Evolutionary conservation across 2,888 invertebrate genomes (phyloP).

Genomic region (Ophonus ardosiacus): DNA sequence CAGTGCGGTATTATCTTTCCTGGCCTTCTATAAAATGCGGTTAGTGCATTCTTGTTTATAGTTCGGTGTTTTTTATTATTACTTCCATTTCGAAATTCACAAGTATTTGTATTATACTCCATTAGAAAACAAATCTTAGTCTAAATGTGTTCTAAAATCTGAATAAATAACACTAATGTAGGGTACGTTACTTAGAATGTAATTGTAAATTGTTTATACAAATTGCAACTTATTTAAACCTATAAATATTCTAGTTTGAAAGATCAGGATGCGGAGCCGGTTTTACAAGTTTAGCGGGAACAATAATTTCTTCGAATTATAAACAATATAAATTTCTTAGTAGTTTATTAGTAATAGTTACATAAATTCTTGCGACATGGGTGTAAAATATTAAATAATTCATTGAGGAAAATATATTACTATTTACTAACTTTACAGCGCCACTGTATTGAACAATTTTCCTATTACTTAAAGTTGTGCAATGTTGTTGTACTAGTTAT

Average conservation of each 20-base stretch:
- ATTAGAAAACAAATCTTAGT: neutral
- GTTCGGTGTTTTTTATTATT: slow-evolving; percentile 25
- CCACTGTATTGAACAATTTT: neutral
- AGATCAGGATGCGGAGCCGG: no score
- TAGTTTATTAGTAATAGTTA: no score
- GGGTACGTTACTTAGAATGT: neutral
- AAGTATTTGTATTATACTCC: neutral
- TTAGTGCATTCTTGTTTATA: slow-evolving; percentile 43
- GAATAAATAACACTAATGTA: neutral
- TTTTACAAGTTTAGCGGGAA: no score
- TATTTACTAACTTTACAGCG: neutral
- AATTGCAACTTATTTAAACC: neutral
- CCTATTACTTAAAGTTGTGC: slow-evolving; percentile 5
- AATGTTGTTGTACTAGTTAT: neutral
- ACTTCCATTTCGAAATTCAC: slow-evolving; percentile 18
- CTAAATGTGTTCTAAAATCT: slow-evolving; percentile 4
- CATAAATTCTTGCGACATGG: no score
- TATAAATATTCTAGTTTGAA: no score
- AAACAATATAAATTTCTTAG: neutral
- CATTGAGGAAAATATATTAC: no score
- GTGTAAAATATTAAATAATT: no score
- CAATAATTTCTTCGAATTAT: neutral
- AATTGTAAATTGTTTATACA: slow-evolving; percentile 19
- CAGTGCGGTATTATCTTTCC: slow-evolving; percentile 16
- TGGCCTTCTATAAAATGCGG: slow-evolving; percentile 50